Conservation (phyloP, 64 coral and sea anemone species). For the Cladopsammia gracilis region DNA sequence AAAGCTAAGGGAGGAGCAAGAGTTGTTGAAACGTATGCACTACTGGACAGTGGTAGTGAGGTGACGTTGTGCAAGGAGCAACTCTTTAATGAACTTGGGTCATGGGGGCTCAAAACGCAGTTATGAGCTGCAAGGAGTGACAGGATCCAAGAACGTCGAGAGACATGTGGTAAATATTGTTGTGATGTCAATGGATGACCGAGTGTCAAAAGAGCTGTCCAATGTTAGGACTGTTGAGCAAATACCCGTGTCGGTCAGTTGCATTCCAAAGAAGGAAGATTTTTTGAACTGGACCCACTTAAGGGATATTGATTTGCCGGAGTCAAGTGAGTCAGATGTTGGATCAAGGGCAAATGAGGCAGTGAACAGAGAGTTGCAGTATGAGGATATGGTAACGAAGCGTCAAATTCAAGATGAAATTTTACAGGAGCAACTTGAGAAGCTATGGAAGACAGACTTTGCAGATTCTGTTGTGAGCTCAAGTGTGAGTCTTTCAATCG, state of each 20-base stretch:
- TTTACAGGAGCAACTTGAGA: constrained; percentile 69
- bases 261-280: constrained; percentile 44
- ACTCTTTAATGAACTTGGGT: neutral
- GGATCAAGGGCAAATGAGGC: no score
- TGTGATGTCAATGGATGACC: constrained; percentile 37
- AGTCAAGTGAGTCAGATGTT: no score
- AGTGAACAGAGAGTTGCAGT: no score
- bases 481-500: constrained; percentile 43
- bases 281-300: constrained; percentile 31
- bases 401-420: constrained; percentile 42
- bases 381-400: neutral
- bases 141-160: constrained; percentile 13
- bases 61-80: constrained; percentile 66
- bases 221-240: constrained; percentile 48
- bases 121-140: constrained; percentile 21
- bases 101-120: neutral
- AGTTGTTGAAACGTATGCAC: constrained; percentile 44
- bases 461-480: constrained; percentile 47
- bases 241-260: neutral
- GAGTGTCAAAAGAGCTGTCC: neutral
- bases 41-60: constrained; percentile 55
- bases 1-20: neutral
- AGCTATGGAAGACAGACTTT: constrained; percentile 75
- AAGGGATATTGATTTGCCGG: constrained; percentile 10
- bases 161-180: neutral